Evolutionary conservation across 2,113 vertebrate genomes (phyloP).

Genomic region (Xyrauchen texanus): DNA sequence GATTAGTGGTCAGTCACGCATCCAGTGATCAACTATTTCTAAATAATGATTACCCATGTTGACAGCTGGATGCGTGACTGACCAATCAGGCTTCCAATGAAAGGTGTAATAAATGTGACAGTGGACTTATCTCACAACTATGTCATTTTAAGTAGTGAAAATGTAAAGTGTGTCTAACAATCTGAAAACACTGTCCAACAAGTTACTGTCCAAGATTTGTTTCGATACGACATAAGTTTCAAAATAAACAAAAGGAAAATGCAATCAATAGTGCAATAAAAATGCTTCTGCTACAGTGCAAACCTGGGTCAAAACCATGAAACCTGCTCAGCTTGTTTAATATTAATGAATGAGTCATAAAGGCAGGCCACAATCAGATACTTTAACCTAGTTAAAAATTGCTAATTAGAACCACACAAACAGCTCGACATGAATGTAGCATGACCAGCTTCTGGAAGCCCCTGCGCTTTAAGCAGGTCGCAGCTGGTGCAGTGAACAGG

Average conservation of each 20-base stretch:
- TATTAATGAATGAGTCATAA: constrained; percentile 15
- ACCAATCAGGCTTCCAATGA: too few species aligned
- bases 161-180: too few species aligned
- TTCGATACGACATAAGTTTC: neutral
- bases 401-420: constrained; percentile 6
- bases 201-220: too few species aligned
- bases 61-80: too few species aligned
- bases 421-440: constrained; percentile 17
- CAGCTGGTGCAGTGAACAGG: constrained; percentile 32
- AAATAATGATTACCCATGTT: too few species aligned
- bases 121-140: too few species aligned
- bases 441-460: constrained; percentile 28
- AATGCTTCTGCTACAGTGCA: neutral
- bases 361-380: constrained; percentile 11
- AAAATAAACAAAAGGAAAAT: neutral
- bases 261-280: neutral
- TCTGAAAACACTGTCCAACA: neutral
- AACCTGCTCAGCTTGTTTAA: neutral
- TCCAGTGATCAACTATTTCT: too few species aligned
- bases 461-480: constrained; percentile 35
- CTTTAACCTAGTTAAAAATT: constrained; percentile 25
- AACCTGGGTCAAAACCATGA: neutral
- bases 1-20: too few species aligned
- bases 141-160: too few species aligned
- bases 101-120: too few species aligned